phyloP scores from a whole-genome alignment of 2,888 invertebrate genomes.

The Drosophila borborema region DNA sequence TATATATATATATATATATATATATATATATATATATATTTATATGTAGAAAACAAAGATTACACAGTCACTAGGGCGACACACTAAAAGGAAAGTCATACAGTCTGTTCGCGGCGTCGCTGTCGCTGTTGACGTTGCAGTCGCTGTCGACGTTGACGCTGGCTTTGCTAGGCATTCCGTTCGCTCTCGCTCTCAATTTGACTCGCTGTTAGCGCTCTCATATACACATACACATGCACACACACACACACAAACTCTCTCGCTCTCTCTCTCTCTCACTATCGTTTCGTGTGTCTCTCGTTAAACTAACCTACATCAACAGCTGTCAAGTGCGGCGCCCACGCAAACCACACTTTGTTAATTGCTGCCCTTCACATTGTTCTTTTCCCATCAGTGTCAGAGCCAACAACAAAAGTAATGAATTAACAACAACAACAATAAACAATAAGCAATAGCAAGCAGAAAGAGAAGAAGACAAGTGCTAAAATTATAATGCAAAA shows the following conservation, averaged over 20 bases:
- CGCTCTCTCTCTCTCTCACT: slow-evolving; percentile 6
- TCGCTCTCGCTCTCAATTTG: not conserved
- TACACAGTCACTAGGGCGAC: slow-evolving; percentile 81
- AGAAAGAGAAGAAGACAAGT: slow-evolving; percentile 1
- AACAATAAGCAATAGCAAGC: slow-evolving; percentile 1
- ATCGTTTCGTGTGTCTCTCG: slow-evolving; percentile 10
- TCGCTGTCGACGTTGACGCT: slow-evolving; percentile 15
- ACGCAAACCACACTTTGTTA: slow-evolving; percentile 43
- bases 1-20: no score
- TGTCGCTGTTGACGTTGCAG: slow-evolving; percentile 10
- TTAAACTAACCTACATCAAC: slow-evolving; percentile 84
- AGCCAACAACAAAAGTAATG: slow-evolving; percentile 3
- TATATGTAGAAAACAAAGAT: slow-evolving; percentile 56
- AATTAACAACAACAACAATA: slow-evolving; percentile 1
- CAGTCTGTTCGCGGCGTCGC: slow-evolving; percentile 24
- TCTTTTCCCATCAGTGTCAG: slow-evolving; percentile 16
- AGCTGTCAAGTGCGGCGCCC: slow-evolving; percentile 69
- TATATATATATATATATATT: slow-evolving; percentile 8
- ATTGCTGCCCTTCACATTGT: slow-evolving; percentile 39
- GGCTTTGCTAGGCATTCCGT: not conserved
- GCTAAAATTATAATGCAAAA: slow-evolving; percentile 29
- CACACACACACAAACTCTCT: slow-evolving; percentile 1
- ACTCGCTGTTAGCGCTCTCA: slow-evolving; percentile 6
- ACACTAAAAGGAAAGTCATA: slow-evolving; percentile 55
- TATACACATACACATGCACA: not conserved